Base-by-base conservation (phyloP, 1,140 invertebrate species). In the Procambarus clarkii region DNA sequence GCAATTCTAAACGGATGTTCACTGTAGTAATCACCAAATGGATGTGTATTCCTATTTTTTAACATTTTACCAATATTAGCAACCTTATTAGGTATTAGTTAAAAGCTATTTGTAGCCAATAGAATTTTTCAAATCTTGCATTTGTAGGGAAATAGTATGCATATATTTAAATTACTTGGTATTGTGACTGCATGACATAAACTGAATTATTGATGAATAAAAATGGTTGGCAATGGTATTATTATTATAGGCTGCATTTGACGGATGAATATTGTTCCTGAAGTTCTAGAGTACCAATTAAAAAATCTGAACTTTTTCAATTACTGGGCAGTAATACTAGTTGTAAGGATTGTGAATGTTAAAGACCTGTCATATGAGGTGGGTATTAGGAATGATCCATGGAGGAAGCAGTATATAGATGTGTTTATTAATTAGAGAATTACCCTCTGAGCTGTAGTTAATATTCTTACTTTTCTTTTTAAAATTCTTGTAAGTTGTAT, bases 11-110 rank as follows among this genome's bases (percentile, higher is more conserved):
- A 64, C 69, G 86, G 86, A 88, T 85, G 46, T 48, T 91, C 45
- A 85, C 44, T 85, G 81, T 91, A 91, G 89, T 78, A 60, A 79
- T 85, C 89, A 91, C 89, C 82, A 91, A 86, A 86, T 91, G 50
- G 77, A 91, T 91, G 89, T 91, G 74, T 91, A 91, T 76, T 91
- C 89, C 89, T 91, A 79, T 91, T 91, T 91, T 91, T 84, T 46
- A 86, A 86, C 78, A 58, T 79, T 54, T 91, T 50, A 83, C 77
- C 71, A 78, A 69, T 80, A 85, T 48, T 91, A 91, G 89, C 71
- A 79, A 84, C 76, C 76, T 83, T 84, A 77, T 85, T 91, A 91
- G 81, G 60, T 64, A 77, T n/a, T 85, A 84, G 89, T 85, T 76
- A 54, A 80, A 54, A 74, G 54, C 50, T 79, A 82, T 85, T 91